Base-by-base conservation (phyloP, 2,888 invertebrate species). In the Coleophora deauratella region DNA sequence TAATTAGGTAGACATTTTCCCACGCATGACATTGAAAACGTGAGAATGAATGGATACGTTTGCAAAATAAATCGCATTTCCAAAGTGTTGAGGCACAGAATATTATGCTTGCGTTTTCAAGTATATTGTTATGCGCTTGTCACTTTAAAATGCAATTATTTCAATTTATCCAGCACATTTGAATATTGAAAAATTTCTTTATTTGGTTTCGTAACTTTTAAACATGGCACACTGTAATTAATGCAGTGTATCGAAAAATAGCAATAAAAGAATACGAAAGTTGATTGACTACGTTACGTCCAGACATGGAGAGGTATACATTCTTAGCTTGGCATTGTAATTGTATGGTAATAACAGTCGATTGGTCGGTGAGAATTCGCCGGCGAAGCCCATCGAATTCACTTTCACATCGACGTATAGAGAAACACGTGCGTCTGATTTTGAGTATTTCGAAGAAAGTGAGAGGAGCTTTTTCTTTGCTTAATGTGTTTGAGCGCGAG, bases 401-500 rank as follows among this genome's bases (percentile, higher is more conserved):
- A 79, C 82, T 82, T 84, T 84, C 82, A 72, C 79, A 57, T 52
- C 41, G 11, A 31, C 11, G 31, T 31, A 31, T 31, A 30, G 12
- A 35, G 48, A 50, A 41, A 39, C 47, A 55, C 66, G 68, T 68
- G 67, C 61, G 55, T 51, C 54, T 47, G 60, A 72, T 68, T 72
- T 70, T 67, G 63, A 71, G 66, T 62, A 58, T 67, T 66, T 59
- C 57, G 57, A 73, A 67, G 80, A 84, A 84, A 84, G 84, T 80
- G 76, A 82, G 79, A 73, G 76, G 72, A 57, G 43, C 76, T 79
- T 74, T 81, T 82, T 79, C 78, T 81, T 80, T 81, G 59, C 69
- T 51, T 65, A 72, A 64, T 57, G 44, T 68, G 56, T 80, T 78
- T 74, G 67, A 55, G 54, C 61, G 59, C 54, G 55, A 49, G 44